phyloP scores from a whole-genome alignment of 2,113 vertebrate genomes.

The Oryctolagus cuniculus region DNA sequence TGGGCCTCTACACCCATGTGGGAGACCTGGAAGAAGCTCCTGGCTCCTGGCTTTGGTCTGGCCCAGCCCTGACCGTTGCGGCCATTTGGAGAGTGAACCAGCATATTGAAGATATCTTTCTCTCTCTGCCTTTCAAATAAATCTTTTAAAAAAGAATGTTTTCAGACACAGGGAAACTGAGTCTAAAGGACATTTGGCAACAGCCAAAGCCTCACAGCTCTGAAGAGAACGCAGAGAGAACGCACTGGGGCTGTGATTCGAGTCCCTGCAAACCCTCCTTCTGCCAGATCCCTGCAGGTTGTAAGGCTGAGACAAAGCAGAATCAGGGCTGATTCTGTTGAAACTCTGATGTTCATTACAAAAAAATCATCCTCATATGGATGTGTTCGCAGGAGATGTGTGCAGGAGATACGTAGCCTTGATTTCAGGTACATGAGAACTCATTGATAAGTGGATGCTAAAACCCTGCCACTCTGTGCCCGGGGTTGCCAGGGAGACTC shows the following conservation, averaged over 20 bases:
- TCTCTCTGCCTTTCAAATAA: too few species aligned
- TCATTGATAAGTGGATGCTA: neutral
- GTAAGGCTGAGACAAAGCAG: neutral
- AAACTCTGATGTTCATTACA: neutral
- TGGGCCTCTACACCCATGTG: too few species aligned
- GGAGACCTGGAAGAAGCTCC: too few species aligned
- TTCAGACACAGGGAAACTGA: neutral
- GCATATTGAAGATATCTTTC: too few species aligned
- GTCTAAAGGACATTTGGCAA: neutral
- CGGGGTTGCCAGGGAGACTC: neutral
- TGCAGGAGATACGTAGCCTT: neutral
- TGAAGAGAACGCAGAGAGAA: too few species aligned
- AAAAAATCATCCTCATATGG: neutral
- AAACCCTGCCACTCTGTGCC: fast-evolving
- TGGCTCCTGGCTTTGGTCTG: too few species aligned
- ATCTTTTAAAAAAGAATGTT: neutral
- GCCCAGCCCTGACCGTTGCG: too few species aligned
- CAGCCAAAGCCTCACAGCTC: neutral
- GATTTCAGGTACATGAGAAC: neutral
- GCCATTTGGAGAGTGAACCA: too few species aligned
- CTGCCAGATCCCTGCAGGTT: neutral
- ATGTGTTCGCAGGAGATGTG: neutral
- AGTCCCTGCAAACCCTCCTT: neutral
- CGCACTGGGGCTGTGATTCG: neutral
- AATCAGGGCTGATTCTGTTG: neutral